phyloP scores from a whole-genome alignment of 1,140 invertebrate species.

The Contarinia nasturtii region DNA sequence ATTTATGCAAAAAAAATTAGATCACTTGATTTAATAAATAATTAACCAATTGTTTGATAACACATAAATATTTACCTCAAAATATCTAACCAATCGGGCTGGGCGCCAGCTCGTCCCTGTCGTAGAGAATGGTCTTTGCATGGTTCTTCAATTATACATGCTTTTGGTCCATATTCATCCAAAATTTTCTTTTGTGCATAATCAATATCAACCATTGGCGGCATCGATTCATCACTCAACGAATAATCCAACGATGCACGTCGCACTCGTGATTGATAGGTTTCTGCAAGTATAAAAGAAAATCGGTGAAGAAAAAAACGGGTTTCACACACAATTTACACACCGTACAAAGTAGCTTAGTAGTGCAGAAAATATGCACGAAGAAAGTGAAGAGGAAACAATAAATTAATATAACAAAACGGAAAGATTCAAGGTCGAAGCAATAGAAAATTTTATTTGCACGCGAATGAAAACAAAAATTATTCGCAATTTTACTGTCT shows the following conservation, averaged over 20 bases:
- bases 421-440: background rate
- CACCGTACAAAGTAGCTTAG: no score
- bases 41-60: background rate
- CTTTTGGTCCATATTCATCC: slow-evolving; percentile 37
- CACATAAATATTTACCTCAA: slow-evolving; percentile 31
- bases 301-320: no score
- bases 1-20: no score
- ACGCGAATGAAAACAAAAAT: no score
- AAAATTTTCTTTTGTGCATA: slow-evolving; percentile 42
- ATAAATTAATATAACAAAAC: background rate
- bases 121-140: slow-evolving; percentile 38
- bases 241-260: slow-evolving; percentile 12
- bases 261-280: slow-evolving; percentile 32
- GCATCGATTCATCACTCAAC: slow-evolving; percentile 1
- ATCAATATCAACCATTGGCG: slow-evolving; percentile 25
- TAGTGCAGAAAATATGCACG: no score
- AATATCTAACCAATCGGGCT: slow-evolving; percentile 34
- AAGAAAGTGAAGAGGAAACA: no score
- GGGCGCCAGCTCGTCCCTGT: slow-evolving; percentile 16
- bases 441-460: background rate
- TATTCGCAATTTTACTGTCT: no score
- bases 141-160: slow-evolving; percentile 44
- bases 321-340: background rate
- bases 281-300: slow-evolving; percentile 27
- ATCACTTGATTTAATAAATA: no score